Evolutionary conservation across 1,140 invertebrate species (phyloP).

Genomic region (Drosophila nigromelanica): DNA sequence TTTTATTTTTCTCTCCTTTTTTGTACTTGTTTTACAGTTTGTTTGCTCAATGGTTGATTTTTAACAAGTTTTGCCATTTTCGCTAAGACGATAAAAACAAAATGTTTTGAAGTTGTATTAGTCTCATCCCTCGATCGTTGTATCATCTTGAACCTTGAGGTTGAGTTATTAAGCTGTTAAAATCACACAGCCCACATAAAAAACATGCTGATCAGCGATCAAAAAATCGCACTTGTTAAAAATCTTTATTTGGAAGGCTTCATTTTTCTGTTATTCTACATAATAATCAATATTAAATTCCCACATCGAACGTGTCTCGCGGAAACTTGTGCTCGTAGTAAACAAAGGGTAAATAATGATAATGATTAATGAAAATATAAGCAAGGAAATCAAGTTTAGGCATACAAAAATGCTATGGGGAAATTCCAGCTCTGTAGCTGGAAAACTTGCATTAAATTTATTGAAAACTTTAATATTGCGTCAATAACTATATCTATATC

Average conservation of each 20-base stretch:
- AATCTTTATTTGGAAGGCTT: constrained; percentile 17
- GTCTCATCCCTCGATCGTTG: constrained; percentile 43
- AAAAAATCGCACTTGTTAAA: constrained; percentile 35
- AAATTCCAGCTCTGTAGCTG: not conserved
- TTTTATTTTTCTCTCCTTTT: constrained; percentile 32
- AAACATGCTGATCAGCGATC: constrained; percentile 2
- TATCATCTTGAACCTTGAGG: constrained; percentile 67
- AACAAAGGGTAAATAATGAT: not conserved
- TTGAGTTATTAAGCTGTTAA: constrained; percentile 61
- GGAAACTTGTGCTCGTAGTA: too few relatives aligned
- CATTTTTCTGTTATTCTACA: constrained; percentile 15
- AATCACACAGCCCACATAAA: constrained; percentile 42
- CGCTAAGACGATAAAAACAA: constrained; percentile 42
- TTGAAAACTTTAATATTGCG: too few relatives aligned
- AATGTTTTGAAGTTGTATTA: constrained; percentile 62
- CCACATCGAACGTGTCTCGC: too few relatives aligned
- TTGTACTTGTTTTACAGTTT: constrained; percentile 69
- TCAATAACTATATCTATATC: not conserved
- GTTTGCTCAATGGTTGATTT: constrained; percentile 37
- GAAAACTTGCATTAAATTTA: too few relatives aligned
- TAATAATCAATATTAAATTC: constrained; percentile 38
- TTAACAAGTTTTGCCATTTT: constrained; percentile 60
- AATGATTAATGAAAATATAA: constrained; percentile 24
- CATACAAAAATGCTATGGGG: not conserved
- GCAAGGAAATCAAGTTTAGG: constrained; percentile 10